These are phyloP conservation scores for Agriotes lineatus DNA, from an alignment of 2,888 invertebrate genomes.

Conservation along the genomic window DNA sequence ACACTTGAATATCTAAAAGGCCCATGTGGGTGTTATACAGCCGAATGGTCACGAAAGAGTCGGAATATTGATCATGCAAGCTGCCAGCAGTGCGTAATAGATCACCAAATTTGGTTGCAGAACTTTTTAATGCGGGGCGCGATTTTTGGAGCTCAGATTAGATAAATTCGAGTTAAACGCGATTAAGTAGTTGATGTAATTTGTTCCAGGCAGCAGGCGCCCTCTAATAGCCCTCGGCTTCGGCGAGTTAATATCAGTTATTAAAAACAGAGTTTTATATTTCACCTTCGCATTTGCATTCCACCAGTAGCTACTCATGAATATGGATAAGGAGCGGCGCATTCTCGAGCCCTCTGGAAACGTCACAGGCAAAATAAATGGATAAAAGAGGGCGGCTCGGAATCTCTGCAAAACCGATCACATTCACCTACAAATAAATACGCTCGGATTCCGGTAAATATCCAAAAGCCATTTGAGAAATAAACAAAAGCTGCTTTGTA, in stretches of 20 bases:
- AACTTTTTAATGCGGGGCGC: neutral
- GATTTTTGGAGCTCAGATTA: neutral
- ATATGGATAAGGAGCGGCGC: neutral
- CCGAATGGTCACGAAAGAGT: conserved; percentile 1
- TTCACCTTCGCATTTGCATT: neutral
- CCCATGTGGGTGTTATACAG: conserved; percentile 6
- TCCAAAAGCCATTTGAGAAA: no score
- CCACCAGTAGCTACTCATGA: neutral
- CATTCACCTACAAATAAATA: neutral
- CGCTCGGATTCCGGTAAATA: neutral
- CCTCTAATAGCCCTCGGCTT: no score
- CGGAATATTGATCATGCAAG: conserved; percentile 7
- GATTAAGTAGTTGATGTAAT: neutral
- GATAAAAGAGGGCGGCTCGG: neutral
- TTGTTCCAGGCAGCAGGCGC: neutral
- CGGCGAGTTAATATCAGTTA: no score
- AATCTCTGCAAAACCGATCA: neutral
- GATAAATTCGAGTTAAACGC: neutral
- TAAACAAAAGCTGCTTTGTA: no score
- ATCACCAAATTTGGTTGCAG: conserved; percentile 3
- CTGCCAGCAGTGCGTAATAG: conserved; percentile 8
- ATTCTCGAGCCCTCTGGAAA: neutral
- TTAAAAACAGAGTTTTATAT: neutral
- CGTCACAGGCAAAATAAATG: neutral
- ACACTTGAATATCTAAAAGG: conserved; percentile 7